Evolutionary conservation across 2,113 vertebrate species (phyloP), one percentile per base, ranked within the genome.

Genomic region (Ceuthmochares aereus): DNA sequence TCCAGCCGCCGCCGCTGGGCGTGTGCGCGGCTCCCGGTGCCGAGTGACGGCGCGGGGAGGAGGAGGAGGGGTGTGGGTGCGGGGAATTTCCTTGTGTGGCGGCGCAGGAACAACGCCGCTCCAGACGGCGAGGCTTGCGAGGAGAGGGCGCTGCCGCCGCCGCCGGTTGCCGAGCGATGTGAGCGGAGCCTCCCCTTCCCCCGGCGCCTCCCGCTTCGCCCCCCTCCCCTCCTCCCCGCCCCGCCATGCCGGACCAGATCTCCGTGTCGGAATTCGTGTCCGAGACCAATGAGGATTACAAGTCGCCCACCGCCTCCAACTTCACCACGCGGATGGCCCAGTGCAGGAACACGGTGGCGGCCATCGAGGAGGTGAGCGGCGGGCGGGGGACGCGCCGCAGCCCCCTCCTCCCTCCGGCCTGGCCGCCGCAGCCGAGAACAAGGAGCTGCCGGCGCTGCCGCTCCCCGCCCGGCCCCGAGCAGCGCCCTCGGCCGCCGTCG

Each of bases 281-380:
- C 52, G 99, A 99, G 97, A 99, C 99, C 63, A 98, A 98, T 96
- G 99, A 99, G 97, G 99, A 99, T 98, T 99, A 99, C 97, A 99
- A 99, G 97, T 98, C 99, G 49, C 99, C 99, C 37, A 99, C 99
- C 84, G 99, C 99, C 47, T 99, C 99, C 93, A 99, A 98, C 98
- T 99, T 99, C 98, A 98, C 98, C 96, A 99, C 98, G 60, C 97
- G 99, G 89, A 99, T 99, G 98, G 95, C 94, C 89, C 98, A 99
- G 96, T 99, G 99, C 97, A 98, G 99, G 97, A 99, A 98, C 97
- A 97, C 99, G 2, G 99, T 99, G 97, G 94, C 98, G 23, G 98
- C 98, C 64, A 98, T 99, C 97, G 99, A 99, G 96, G 99, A 99
- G 99, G 99, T 99, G 88, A 97, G 96, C 83, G 58, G 34, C 34